A percentile compares a stretch with the other conserved stretches of the same genome.
phyloP scores from a whole-genome alignment of 64 coral and sea anemone genomes.

The Trachythela sp. region DNA sequence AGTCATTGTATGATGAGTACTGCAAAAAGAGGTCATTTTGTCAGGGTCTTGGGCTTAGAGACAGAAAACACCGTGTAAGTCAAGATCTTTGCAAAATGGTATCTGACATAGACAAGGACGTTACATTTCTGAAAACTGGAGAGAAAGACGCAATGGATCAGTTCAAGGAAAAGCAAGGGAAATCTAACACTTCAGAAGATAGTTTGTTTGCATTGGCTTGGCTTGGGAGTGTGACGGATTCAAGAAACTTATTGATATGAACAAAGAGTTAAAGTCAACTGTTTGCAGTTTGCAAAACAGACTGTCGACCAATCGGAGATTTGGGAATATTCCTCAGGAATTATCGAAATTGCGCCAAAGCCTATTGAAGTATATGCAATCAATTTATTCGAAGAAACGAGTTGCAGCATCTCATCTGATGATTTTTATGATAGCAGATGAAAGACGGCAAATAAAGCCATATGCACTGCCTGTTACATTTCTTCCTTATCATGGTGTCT shows the following conservation, averaged over 20 bases:
- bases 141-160: conserved; percentile 22
- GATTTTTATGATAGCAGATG: conserved; percentile 9
- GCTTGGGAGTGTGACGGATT: conserved; percentile 45
- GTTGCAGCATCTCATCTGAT: background rate
- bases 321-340: conserved; percentile 46
- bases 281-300: background rate
- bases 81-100: background rate
- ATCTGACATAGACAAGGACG: conserved; percentile 26
- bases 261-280: conserved; percentile 20
- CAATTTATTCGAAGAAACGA: conserved; percentile 37
- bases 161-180: conserved; percentile 9
- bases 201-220: conserved; percentile 47
- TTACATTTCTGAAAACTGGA: background rate
- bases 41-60: conserved; percentile 1
- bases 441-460: background rate
- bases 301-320: background rate
- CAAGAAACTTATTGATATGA: conserved; percentile 15
- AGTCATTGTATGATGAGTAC: conserved; percentile 42
- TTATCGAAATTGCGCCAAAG: conserved; percentile 25
- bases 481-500: background rate
- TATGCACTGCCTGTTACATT: background rate
- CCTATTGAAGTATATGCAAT: conserved; percentile 7
- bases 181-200: conserved; percentile 40
- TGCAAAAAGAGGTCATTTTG: background rate
- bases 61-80: background rate